Evolutionary conservation across 2,888 invertebrate genomes (phyloP).

Genomic region (Xylota sylvarum): DNA sequence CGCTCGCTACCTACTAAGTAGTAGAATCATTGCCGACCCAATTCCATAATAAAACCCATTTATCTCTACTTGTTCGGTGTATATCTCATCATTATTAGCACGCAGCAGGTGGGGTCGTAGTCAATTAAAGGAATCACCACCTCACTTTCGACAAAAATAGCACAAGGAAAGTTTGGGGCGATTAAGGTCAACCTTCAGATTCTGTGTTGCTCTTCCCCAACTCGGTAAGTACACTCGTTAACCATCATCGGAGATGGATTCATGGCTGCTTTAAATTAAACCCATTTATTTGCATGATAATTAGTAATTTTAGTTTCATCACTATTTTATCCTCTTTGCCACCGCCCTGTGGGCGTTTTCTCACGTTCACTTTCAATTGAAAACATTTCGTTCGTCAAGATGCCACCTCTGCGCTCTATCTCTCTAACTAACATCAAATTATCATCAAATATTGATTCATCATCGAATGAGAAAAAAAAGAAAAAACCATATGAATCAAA

Average conservation of each 20-base stretch:
- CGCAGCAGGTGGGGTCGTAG: conserved; percentile 48
- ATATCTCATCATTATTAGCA: conserved; percentile 40
- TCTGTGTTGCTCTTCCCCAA: conserved; percentile 10
- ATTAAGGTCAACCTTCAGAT: conserved; percentile 47
- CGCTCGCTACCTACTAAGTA: conserved; percentile 4
- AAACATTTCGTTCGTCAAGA: conserved; percentile 4
- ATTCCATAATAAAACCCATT: conserved; percentile 64
- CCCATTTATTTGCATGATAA: conserved; percentile 7
- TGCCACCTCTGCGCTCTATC: background rate
- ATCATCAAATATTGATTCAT: conserved; percentile 72
- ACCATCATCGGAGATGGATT: background rate
- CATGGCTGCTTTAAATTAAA: conserved; percentile 10
- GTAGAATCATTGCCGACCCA: conserved; percentile 63
- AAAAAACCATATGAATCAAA: conserved; percentile 44
- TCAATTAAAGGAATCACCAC: conserved; percentile 55
- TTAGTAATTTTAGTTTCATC: conserved; percentile 37
- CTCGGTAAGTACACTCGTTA: background rate
- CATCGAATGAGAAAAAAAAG: conserved; percentile 11
- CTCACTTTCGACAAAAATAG: conserved; percentile 36
- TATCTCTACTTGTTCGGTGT: conserved; percentile 42
- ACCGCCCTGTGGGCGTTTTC: conserved; percentile 38
- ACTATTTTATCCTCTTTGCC: background rate
- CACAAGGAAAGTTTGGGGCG: conserved; percentile 41
- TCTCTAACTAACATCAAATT: conserved; percentile 53
- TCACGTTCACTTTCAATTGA: conserved; percentile 60